Base-by-base conservation (phyloP, 2,113 vertebrate genomes). In the Pseudorasbora parva region DNA sequence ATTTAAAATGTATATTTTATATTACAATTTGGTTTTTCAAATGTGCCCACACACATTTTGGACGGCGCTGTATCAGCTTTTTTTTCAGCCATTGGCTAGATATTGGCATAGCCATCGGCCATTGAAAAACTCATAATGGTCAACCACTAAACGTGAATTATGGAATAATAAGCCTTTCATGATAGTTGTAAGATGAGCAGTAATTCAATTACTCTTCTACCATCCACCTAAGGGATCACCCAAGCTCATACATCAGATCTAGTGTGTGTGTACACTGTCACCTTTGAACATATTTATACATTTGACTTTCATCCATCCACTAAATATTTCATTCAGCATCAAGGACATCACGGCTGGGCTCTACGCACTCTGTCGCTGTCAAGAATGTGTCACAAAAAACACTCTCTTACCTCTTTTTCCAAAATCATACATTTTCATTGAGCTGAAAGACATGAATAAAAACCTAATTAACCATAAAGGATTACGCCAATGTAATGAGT, bases 401-500 rank as follows among this genome's bases (percentile, higher is more conserved):
- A 77, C 51, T 33, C 62, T 60, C 51, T 86, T 80, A 74, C 30
- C 41, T 56, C 33, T 41, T 62, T 60, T 85, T 85, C 87, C 78
- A 69, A 71, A 73, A 72, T 87, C 86, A 86, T 90, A 89, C 30
- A 89, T 91, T 78, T 86, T 41, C 25, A 66, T 78, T 85, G 86
- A 84, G 88, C 89, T 88, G 86, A 89, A 85, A 87, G 54, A 81
- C 17, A 83, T 5, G 56, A 54, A 59, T 45, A 57, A 81, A 83
- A 89, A 88, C 66, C 74, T 83, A 88, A 91, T 92, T 91, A 91
- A 87, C 83, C 87, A 47, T 88, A 89, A 90, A 92, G 86, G 89
- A 92, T 91, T 91, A 90, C 43, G 30, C 62, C 51, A 82, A 79
- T 88, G 79, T 88, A 92, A 91, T 91, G 86, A 90, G 86, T 83